Percentiles rank a stretch among this genome's conserved stretches.
These are phyloP conservation scores for Lagopus leucura DNA, from an alignment of 2,113 vertebrate species.

Conservation along the genomic window DNA sequence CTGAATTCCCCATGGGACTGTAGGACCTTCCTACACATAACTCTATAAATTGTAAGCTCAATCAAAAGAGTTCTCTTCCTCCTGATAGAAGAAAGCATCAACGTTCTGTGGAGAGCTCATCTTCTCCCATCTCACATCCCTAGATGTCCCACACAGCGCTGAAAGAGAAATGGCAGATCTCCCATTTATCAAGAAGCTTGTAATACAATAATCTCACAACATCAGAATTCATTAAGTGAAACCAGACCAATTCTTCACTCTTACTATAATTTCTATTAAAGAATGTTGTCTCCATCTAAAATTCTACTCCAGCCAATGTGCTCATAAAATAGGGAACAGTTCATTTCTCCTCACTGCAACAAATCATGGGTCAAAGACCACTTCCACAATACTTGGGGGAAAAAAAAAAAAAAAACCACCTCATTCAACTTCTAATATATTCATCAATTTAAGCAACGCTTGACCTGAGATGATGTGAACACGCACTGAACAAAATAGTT, in stretches of 20 bases:
- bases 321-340: neutral
- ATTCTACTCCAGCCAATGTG: neutral
- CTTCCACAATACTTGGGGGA: neutral
- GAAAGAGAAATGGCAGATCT: neutral
- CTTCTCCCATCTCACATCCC: neutral
- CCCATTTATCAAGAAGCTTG: neutral
- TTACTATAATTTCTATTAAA: neutral
- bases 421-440: constrained; percentile 32
- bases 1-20: neutral
- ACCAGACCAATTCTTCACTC: neutral
- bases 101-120: neutral
- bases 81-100: neutral
- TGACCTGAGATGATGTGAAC: constrained; percentile 35
- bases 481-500: neutral
- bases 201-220: neutral
- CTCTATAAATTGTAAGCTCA: neutral
- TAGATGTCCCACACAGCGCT: neutral
- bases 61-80: neutral
- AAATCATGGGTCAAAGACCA: constrained; percentile 44
- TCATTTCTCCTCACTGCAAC: neutral
- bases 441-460: constrained; percentile 38
- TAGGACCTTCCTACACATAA: neutral
- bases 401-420: neutral
- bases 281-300: neutral
- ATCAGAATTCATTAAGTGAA: neutral